phyloP scores from a whole-genome alignment of 2,888 invertebrate species.

The Criorhina ranunculi region DNA sequence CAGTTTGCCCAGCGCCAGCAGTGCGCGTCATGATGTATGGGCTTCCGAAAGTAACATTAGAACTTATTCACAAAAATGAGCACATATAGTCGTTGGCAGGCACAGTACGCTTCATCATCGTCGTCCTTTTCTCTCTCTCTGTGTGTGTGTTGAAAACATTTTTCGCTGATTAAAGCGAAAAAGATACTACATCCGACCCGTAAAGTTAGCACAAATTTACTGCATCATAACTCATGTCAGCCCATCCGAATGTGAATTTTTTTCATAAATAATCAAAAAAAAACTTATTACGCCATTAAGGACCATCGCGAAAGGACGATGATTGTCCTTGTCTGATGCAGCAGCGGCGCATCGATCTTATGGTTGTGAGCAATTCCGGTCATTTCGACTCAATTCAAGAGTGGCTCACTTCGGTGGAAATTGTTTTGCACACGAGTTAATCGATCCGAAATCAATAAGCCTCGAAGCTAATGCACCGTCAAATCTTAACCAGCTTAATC shows the following conservation, averaged over 20 bases:
- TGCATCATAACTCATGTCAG: conserved; percentile 71
- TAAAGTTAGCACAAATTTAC: conserved; percentile 42
- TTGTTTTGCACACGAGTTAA: conserved; percentile 39
- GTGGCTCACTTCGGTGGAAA: conserved; percentile 4
- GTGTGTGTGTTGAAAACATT: conserved; percentile 2
- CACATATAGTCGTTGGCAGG: not conserved
- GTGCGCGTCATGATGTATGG: conserved; percentile 38
- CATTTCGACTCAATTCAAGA: conserved; percentile 7
- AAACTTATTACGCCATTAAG: conserved; percentile 52
- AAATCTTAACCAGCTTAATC: conserved; percentile 43
- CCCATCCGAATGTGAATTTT: conserved; percentile 28
- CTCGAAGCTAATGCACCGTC: conserved; percentile 48
- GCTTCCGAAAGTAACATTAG: conserved; percentile 58
- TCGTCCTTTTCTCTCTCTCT: not conserved
- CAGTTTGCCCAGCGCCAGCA: conserved; percentile 10
- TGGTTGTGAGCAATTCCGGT: conserved; percentile 21
- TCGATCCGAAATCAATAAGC: conserved; percentile 50
- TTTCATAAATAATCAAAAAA: conserved; percentile 54
- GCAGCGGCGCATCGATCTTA: conserved; percentile 2
- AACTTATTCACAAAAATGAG: conserved; percentile 19
- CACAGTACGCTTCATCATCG: conserved; percentile 14
- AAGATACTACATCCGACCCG: not conserved
- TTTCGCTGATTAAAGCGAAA: conserved; percentile 29
- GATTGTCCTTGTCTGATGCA: not conserved
- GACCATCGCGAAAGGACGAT: conserved; percentile 9